Conservation (phyloP, 2,888 invertebrate species). For the Macrosoma leucophasiata region DNA sequence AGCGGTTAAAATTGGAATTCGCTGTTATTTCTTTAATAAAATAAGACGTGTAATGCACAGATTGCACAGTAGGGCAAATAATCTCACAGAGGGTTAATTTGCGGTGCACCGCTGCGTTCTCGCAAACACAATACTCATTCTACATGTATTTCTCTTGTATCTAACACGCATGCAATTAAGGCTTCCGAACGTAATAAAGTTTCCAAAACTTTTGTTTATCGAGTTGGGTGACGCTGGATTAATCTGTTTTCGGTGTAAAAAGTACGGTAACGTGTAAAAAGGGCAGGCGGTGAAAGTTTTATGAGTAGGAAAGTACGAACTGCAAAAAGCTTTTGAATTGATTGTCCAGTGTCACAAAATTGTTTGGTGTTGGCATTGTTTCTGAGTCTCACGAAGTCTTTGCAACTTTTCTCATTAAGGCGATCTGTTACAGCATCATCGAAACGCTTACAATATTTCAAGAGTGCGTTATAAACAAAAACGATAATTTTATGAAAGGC, state of each 20-base stretch:
- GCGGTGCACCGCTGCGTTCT: slow-evolving; percentile 9
- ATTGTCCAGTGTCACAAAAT: slow-evolving; percentile 65
- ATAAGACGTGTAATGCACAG: background rate
- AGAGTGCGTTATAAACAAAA: slow-evolving; percentile 26
- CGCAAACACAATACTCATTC: slow-evolving; percentile 11
- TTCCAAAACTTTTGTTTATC: slow-evolving; percentile 11
- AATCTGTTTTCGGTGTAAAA: slow-evolving; percentile 36
- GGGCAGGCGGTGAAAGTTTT: slow-evolving; percentile 43
- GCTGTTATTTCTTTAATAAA: slow-evolving; percentile 2
- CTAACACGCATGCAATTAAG: slow-evolving; percentile 10
- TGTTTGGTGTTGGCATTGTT: slow-evolving; percentile 62
- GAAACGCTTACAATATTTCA: slow-evolving; percentile 44
- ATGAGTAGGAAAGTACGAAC: no score
- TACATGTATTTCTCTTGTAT: slow-evolving; percentile 5
- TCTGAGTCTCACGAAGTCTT: slow-evolving; percentile 52
- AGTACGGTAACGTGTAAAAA: slow-evolving; percentile 40
- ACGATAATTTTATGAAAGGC: slow-evolving; percentile 26
- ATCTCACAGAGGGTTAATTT: slow-evolving; percentile 14
- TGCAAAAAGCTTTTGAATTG: slow-evolving; percentile 65
- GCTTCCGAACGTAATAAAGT: slow-evolving; percentile 5
- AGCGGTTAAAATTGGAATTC: slow-evolving; percentile 10
- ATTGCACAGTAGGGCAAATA: slow-evolving; percentile 3
- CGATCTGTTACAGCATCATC: slow-evolving; percentile 52
- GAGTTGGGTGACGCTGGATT: slow-evolving; percentile 11
- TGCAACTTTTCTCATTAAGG: slow-evolving; percentile 69